These are phyloP conservation scores for Tetragnatha montana DNA, from an alignment of 2,888 invertebrate species.

Conservation along the genomic window DNA sequence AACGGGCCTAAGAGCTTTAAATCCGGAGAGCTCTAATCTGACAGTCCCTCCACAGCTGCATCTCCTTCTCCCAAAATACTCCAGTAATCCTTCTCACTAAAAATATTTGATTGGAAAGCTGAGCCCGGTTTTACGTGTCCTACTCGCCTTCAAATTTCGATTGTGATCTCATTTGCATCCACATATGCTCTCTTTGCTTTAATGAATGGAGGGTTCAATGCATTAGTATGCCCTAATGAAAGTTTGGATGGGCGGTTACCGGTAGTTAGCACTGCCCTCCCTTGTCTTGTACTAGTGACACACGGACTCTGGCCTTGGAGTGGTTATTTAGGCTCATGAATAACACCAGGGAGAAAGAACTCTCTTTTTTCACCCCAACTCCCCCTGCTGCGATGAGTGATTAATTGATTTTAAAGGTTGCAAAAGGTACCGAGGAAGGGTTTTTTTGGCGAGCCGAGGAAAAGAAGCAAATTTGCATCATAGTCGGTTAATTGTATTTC, in stretches of 20 bases:
- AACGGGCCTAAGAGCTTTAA: too few relatives aligned
- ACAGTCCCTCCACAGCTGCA: too few relatives aligned
- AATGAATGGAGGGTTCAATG: constrained; percentile 41
- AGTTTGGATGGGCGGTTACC: constrained; percentile 67
- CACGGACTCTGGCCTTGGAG: constrained; percentile 58
- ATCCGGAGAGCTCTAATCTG: too few relatives aligned
- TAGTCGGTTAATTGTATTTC: constrained; percentile 65
- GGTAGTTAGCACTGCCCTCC: constrained; percentile 70
- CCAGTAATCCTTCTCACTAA: neutral
- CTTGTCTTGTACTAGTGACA: constrained; percentile 69
- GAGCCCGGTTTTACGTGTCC: constrained; percentile 29
- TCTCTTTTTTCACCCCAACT: constrained; percentile 32
- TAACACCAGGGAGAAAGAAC: constrained; percentile 51
- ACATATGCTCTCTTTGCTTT: constrained; percentile 56
- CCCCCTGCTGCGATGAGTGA: constrained; percentile 42
- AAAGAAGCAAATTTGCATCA: constrained; percentile 65
- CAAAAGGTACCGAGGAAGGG: constrained; percentile 54
- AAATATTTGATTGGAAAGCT: constrained; percentile 13
- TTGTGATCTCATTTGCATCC: constrained; percentile 68
- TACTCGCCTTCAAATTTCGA: constrained; percentile 49
- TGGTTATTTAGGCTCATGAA: constrained; percentile 67
- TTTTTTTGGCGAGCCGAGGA: constrained; percentile 24
- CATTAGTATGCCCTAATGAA: constrained; percentile 69
- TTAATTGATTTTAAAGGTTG: constrained; percentile 70
- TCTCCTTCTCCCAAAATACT: too few relatives aligned